Conservation (phyloP, 2,797 vertebrate species). For the Discoglossus pictus region DNA sequence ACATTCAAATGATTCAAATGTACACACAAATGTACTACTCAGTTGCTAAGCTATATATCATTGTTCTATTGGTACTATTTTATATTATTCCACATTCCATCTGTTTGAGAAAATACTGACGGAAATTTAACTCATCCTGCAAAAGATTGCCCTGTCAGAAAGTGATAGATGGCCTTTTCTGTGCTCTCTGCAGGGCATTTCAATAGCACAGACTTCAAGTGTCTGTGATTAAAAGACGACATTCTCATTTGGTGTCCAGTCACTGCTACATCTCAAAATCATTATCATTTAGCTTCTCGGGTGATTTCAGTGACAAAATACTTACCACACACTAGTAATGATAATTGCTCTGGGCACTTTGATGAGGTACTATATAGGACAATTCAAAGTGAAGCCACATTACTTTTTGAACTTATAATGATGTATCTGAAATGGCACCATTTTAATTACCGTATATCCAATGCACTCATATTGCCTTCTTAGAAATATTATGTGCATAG, state of each 20-base stretch:
- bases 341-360: slow-evolving; percentile 60
- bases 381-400: slow-evolving; percentile 55
- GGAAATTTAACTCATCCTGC: slow-evolving; percentile 58
- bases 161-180: slow-evolving; percentile 60
- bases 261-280: slow-evolving; percentile 56
- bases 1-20: too few relatives aligned
- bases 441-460: slow-evolving; percentile 60
- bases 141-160: slow-evolving; percentile 60
- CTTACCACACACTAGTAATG: slow-evolving; percentile 59
- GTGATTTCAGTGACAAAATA: slow-evolving; percentile 58
- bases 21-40: too few relatives aligned
- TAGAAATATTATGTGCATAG: background rate
- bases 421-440: slow-evolving; percentile 53
- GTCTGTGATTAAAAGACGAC: slow-evolving; percentile 60
- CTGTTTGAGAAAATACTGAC: slow-evolving; percentile 49
- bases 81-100: too few relatives aligned
- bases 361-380: slow-evolving; percentile 51
- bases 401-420: slow-evolving; percentile 52
- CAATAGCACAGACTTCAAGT: slow-evolving; percentile 56
- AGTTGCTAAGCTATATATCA: too few relatives aligned
- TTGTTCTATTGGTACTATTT: too few relatives aligned
- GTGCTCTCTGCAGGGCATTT: slow-evolving; percentile 59
- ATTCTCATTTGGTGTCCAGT: slow-evolving; percentile 58
- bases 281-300: slow-evolving; percentile 59
- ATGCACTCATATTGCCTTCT: slow-evolving; percentile 10